Evolutionary conservation across 2,797 vertebrate genomes (phyloP).

Genomic region (Schizothorax lantsangensis): DNA sequence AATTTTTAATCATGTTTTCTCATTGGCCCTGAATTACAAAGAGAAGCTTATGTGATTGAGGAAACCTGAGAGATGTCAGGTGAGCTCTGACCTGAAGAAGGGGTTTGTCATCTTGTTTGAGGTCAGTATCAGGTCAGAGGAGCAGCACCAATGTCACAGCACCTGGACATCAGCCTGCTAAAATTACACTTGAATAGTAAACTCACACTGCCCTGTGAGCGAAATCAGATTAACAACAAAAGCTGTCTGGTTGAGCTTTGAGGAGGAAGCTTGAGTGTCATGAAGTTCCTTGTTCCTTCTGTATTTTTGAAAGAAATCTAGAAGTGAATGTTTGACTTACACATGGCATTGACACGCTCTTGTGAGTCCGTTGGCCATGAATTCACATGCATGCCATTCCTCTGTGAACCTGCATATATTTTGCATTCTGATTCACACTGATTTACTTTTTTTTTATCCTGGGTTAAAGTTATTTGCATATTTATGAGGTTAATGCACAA

Average conservation of each 20-base stretch:
- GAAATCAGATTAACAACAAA: background rate
- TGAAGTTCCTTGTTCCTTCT: background rate
- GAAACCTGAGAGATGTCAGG: slow-evolving; percentile 27
- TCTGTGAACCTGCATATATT: background rate
- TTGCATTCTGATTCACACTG: background rate
- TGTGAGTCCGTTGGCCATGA: background rate
- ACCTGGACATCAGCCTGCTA: slow-evolving; percentile 16
- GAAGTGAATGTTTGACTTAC: background rate
- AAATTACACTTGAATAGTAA: slow-evolving; percentile 9
- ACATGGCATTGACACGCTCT: background rate
- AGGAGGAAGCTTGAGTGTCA: background rate
- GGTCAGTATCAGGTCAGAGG: slow-evolving; percentile 18
- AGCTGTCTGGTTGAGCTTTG: background rate
- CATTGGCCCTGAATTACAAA: slow-evolving; percentile 8
- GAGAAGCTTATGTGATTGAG: background rate
- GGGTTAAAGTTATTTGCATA: background rate
- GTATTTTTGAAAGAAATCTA: background rate
- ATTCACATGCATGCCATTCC: slow-evolving; percentile 4
- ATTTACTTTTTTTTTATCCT: background rate
- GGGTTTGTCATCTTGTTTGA: slow-evolving; percentile 13
- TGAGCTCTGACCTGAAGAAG: background rate
- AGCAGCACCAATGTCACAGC: background rate
- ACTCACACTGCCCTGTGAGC: background rate
- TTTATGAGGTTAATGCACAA: background rate
- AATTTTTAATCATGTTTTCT: background rate